Evolutionary conservation across 2,888 invertebrate species (phyloP).

Genomic region (Dasysyrphus tricinctus): DNA sequence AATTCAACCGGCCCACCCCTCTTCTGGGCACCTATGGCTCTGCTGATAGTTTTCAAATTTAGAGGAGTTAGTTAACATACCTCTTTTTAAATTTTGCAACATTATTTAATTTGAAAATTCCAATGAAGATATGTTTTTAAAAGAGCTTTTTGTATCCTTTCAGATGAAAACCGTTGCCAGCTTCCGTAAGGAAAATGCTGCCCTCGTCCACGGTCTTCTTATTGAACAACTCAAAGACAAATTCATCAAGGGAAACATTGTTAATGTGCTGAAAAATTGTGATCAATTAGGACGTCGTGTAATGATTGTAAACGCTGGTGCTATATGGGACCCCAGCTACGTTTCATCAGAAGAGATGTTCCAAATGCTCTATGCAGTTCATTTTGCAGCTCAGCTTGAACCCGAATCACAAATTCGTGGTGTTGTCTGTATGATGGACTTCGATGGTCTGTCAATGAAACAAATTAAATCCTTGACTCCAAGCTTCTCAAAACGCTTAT

Average conservation of each 20-base stretch:
- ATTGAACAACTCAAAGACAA: constrained; percentile 88
- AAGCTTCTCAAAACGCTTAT: constrained; percentile 89
- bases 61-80: too few species aligned
- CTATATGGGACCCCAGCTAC: constrained; percentile 90
- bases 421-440: constrained; percentile 92
- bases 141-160: neutral
- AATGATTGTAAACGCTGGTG: constrained; percentile 89
- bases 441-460: constrained; percentile 89
- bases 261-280: constrained; percentile 90
- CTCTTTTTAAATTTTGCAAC: neutral
- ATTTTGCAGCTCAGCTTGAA: constrained; percentile 90
- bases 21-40: too few species aligned
- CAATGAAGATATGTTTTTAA: neutral
- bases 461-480: constrained; percentile 89
- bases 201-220: constrained; percentile 87
- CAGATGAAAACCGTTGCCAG: constrained; percentile 91
- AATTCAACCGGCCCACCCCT: too few species aligned
- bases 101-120: neutral
- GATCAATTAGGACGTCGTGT: constrained; percentile 91
- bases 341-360: constrained; percentile 91
- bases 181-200: constrained; percentile 89
- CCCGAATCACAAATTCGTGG: constrained; percentile 92
- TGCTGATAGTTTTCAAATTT: too few species aligned
- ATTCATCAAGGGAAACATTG: constrained; percentile 89
- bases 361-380: constrained; percentile 90